Evolutionary conservation across 2,113 vertebrate species (phyloP), one percentile per base, ranked within the genome.

Genomic region (Coturnix japonica): DNA sequence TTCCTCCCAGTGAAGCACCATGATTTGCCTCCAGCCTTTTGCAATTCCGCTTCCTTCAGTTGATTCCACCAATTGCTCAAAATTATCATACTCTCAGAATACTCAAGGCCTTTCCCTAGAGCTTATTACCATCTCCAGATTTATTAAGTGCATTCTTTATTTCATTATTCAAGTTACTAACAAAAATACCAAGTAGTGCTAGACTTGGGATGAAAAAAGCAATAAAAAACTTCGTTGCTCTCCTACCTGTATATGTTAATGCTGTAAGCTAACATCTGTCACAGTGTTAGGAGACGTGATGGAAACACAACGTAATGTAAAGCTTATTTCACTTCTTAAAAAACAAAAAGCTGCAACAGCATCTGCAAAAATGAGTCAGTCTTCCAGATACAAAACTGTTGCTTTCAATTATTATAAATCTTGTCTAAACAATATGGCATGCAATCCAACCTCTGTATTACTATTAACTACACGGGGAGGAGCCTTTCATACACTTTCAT

Each of bases 341-440:
- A 89, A 70, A 37, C 15, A 69, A 46, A 75, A 20, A 6, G 20
- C 8, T 16, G 46, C 35, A 92, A 74, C 35, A 75, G 79, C 39
- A 39, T 44, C 64, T 47, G 31, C 41, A 93, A 89, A 85, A 88
- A 73, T 44, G 15, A 89, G 39, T 89, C 91, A 82, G 18, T 60
- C n/a, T 56, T 91, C 35, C 67, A 87, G 21, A 75, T 31, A 67
- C 11, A 54, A 79, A 53, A 77, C 11, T 33, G 17, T 7, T 87
- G 69, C 31, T 87, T 93, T 92, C 80, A 89, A 91, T 69, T 74
- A 83, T 93, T 87, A 67, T 85, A 85, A 82, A 82, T 92, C 67
- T 93, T 89, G 35, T 43, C 53, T 81, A 64, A 89, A 33, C 91
- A 74, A 82, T 56, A 74, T 60, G 61, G 74, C 56, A 76, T n/a